Percentiles rank a stretch among this genome's conserved stretches.
These are phyloP conservation scores for Osedax frankpressi DNA, from an alignment of 2,888 invertebrate genomes.

Conservation along the genomic window DNA sequence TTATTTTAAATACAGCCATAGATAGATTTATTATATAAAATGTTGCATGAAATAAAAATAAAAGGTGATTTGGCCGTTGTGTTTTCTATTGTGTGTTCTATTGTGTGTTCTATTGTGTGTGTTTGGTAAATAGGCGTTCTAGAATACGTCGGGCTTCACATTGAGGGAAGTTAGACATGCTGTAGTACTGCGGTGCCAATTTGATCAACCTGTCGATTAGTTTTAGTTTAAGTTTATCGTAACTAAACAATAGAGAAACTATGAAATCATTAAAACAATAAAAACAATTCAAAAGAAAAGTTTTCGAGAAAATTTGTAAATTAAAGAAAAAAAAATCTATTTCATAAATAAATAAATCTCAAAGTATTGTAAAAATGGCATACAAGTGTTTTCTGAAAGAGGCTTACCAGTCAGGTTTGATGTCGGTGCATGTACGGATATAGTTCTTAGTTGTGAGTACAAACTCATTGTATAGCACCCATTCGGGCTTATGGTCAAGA, in stretches of 20 bases:
- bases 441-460: conserved; percentile 98
- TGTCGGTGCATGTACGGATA: conserved; percentile 93
- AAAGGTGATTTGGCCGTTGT: conserved; percentile 46
- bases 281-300: background rate
- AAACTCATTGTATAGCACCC: conserved; percentile 99
- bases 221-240: background rate
- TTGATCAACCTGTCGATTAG: conserved; percentile 61
- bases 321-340: background rate
- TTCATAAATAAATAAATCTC: background rate
- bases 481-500: conserved; percentile 97
- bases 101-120: background rate
- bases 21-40: background rate
- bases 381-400: background rate
- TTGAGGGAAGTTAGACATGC: conserved; percentile 89
- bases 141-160: conserved; percentile 75
- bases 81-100: background rate
- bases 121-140: conserved; percentile 66
- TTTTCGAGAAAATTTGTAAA: background rate
- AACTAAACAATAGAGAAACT: background rate
- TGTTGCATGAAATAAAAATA: conserved; percentile 47
- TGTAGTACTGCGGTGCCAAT: conserved; percentile 95
- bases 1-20: too few relatives aligned
- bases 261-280: background rate
- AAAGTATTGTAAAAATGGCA: background rate
- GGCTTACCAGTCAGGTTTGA: conserved; percentile 70